phyloP scores from a whole-genome alignment of 2,888 invertebrate species.

The Noctua janthina region DNA sequence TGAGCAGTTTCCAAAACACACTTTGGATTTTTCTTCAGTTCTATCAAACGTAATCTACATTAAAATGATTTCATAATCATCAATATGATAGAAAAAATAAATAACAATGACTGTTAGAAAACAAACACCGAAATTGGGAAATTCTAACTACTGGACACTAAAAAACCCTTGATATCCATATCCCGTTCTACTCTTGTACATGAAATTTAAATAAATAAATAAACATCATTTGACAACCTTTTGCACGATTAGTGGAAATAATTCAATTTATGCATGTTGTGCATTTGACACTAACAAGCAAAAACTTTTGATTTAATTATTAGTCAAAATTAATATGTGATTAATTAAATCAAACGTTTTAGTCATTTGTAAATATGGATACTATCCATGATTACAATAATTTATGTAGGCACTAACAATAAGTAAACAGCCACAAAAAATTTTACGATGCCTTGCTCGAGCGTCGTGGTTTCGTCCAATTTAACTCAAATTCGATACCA shows the following conservation, averaged over 20 bases:
- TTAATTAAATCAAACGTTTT: too few species aligned
- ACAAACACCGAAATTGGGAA: not conserved
- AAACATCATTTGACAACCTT: too few species aligned
- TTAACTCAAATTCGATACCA: slow-evolving; percentile 35
- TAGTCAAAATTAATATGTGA: too few species aligned
- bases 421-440: not conserved
- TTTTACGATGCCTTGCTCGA: slow-evolving; percentile 9
- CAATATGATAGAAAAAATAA: too few species aligned
- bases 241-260: not conserved
- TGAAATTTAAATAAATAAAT: too few species aligned
- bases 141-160: not conserved
- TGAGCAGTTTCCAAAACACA: not conserved
- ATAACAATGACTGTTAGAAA: too few species aligned
- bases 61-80: not conserved
- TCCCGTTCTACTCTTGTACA: too few species aligned
- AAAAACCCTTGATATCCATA: too few species aligned
- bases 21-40: not conserved
- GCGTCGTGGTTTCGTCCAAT: slow-evolving; percentile 17
- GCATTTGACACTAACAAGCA: not conserved
- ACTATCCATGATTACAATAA: too few species aligned
- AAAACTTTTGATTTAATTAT: too few species aligned
- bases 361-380: too few species aligned
- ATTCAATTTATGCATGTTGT: too few species aligned
- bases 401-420: not conserved
- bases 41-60: not conserved